Base-by-base conservation (phyloP, 2,797 vertebrate species). In the Lithobates sylvaticus region DNA sequence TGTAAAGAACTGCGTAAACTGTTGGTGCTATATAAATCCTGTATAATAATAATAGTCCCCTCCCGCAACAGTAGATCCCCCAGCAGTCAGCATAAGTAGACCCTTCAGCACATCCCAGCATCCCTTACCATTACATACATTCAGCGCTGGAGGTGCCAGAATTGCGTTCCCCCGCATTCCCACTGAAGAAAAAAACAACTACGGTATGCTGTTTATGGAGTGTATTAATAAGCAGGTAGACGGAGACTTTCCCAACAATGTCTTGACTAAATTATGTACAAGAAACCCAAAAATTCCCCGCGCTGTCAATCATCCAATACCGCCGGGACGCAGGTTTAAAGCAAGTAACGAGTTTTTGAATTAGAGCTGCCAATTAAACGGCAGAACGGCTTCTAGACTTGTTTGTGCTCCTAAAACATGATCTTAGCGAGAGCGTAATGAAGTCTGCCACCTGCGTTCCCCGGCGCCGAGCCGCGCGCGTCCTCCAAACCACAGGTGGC, bases 291-390 rank as follows among this genome's bases (percentile, higher is more conserved):
- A 23, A 80, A 70, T 77, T 71, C 83, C 83, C 68, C 9, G 2
- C 23, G 47, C 83, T 71, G 83, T 78, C 83, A 78, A 84, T 84
- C 83, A 84, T 10, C 29, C 7, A 29, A 39, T 61, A 26, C 74
- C 67, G 23, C 39, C 26, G 42, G 32, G 82, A 74, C 16, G 2
- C 36, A 1, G 74, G 29, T 13, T 36, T 32, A 27, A 81, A 61
- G 27, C 21, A 58, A 26, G 76, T 44, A 85, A 85, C 10, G 23
- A 34, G 67, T 58, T 73, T 64, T 68, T 34, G 72, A 78, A 85
- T 85, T 47, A 85, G 50, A 73, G 50, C 34, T 71, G 83, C 76
- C 68, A 79, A 79, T 85, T 85, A 85, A 44, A 72, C 18, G 2
- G 16, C 13, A 65, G 50, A 64, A 2, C 7, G 23, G 67, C 78